A percentile compares a stretch with the other conserved stretches of the same genome.
Conservation (phyloP, 2,113 vertebrate species). For the Guaruba guarouba region DNA sequence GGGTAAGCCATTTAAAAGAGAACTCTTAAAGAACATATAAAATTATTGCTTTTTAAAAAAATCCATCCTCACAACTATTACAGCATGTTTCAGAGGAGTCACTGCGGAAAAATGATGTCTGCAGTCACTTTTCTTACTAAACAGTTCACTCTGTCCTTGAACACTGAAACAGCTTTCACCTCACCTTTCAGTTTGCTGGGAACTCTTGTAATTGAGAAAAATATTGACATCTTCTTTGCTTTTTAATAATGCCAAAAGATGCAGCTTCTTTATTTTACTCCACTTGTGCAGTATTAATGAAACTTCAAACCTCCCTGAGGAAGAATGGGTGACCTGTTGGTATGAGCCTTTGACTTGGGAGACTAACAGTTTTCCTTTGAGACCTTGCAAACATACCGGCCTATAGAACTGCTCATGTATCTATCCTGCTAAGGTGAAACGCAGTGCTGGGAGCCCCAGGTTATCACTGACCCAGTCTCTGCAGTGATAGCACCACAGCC, state of each 20-base stretch:
- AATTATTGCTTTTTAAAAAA: not conserved
- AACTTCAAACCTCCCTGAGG: not conserved
- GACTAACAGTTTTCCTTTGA: not conserved
- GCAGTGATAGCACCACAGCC: not conserved
- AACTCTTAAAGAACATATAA: not conserved
- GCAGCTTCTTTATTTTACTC: not conserved
- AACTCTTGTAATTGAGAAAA: not conserved
- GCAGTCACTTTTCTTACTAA: not conserved
- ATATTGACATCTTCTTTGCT: not conserved
- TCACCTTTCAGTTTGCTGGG: not conserved
- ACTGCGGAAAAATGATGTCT: not conserved
- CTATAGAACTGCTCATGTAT: rapidly evolving
- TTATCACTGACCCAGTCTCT: not conserved
- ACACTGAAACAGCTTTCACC: not conserved
- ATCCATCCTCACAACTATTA: not conserved
- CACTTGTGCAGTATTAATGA: not conserved
- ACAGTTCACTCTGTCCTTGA: not conserved
- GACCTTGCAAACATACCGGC: rapidly evolving
- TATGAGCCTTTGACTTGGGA: not conserved
- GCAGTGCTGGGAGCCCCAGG: not conserved
- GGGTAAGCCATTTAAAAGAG: not conserved
- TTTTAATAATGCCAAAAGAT: not conserved
- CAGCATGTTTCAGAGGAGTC: not conserved
- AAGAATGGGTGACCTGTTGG: not conserved
- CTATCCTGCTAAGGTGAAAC: rapidly evolving